These are phyloP conservation scores for Hermaeophaga mercurialis DNA, from an alignment of 2,888 invertebrate species.

Conservation along the genomic window DNA sequence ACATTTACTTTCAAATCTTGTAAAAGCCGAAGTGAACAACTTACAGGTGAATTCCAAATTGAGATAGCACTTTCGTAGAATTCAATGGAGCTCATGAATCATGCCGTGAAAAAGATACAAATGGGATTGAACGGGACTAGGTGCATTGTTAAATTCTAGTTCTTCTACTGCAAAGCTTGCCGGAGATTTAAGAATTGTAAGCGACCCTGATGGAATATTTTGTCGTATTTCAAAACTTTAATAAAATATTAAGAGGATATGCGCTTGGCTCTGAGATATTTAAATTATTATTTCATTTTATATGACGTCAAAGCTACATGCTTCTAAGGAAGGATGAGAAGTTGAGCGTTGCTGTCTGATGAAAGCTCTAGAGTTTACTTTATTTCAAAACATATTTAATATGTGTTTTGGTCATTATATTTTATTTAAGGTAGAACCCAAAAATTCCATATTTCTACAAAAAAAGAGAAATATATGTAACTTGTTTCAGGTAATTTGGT, in stretches of 20 bases:
- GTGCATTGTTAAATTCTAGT: constrained; percentile 20
- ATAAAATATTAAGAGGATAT: constrained; percentile 5
- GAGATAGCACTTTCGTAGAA: constrained; percentile 17
- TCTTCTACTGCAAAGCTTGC: constrained; percentile 1
- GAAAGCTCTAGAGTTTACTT: no score
- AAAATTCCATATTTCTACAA: no score
- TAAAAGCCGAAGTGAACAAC: constrained; percentile 8
- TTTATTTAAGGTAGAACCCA: no score
- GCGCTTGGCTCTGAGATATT: background rate
- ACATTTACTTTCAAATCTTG: background rate
- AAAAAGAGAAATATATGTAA: no score
- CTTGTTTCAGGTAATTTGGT: no score
- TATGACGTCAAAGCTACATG: background rate
- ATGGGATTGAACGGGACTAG: constrained; percentile 26
- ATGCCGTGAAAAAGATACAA: constrained; percentile 25
- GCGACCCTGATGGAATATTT: constrained; percentile 10
- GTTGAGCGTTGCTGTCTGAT: no score
- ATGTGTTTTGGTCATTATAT: no score
- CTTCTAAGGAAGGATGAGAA: no score
- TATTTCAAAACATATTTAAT: no score
- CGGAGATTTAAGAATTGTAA: constrained; percentile 11
- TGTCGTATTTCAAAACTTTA: constrained; percentile 3
- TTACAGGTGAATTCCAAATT: constrained; percentile 17
- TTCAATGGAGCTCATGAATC: constrained; percentile 26
- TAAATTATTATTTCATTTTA: background rate